phyloP scores from a whole-genome alignment of 37 sponge, comb jelly and placozoan genomes.

The Cliona cf. orientalis region DNA sequence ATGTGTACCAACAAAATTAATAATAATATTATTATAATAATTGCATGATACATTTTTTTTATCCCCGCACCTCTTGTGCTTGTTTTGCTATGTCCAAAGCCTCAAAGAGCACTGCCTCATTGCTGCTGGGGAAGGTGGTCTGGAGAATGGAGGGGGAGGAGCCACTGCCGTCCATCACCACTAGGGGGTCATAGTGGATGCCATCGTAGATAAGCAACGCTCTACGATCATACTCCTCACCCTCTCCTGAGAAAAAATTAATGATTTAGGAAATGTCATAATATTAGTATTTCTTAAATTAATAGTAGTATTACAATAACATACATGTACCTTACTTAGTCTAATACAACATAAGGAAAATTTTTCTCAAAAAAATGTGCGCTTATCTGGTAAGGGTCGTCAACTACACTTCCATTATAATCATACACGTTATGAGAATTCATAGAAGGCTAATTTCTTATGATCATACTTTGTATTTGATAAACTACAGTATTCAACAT shows the following conservation, averaged over 20 bases:
- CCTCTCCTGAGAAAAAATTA: slow-evolving; percentile 58
- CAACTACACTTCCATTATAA: no score
- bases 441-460: no score
- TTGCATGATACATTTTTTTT: background rate
- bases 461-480: no score
- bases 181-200: slow-evolving; percentile 85
- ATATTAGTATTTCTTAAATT: background rate
- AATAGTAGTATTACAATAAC: background rate
- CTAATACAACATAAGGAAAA: background rate
- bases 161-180: slow-evolving; percentile 14
- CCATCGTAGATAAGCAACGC: slow-evolving; percentile 80
- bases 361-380: background rate
- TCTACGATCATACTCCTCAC: slow-evolving; percentile 22
- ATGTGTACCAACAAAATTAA: background rate
- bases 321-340: background rate
- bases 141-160: background rate
- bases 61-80: slow-evolving; percentile 41
- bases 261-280: no score
- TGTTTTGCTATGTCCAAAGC: slow-evolving; percentile 72
- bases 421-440: no score
- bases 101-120: slow-evolving; percentile 27
- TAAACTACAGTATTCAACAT: no score
- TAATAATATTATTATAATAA: background rate
- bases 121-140: slow-evolving; percentile 43
- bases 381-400: no score